phyloP scores from a whole-genome alignment of 1,140 invertebrate species.

The Camponotus floridanus region DNA sequence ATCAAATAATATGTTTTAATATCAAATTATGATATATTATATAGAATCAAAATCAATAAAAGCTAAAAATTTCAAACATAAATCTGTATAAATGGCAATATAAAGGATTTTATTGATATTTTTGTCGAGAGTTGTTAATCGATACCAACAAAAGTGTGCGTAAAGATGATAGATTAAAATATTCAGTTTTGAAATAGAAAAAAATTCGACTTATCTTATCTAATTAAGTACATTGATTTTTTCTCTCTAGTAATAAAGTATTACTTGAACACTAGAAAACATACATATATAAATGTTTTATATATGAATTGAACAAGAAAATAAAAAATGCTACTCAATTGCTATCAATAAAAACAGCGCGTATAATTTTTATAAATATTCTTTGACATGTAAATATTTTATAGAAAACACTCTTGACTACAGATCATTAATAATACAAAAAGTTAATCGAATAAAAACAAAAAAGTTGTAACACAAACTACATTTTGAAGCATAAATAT shows the following conservation, averaged over 20 bases:
- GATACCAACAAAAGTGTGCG: background rate
- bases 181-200: background rate
- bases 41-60: background rate
- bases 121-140: background rate
- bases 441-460: background rate
- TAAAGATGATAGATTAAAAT: background rate
- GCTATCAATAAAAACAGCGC: background rate
- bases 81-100: background rate
- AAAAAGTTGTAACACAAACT: background rate
- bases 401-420: background rate
- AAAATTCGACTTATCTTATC: conserved; percentile 31
- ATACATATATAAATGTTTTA: background rate
- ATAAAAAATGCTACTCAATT: background rate
- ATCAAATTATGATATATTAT: background rate
- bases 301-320: background rate
- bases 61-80: background rate
- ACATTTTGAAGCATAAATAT: background rate
- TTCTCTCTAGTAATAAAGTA: background rate
- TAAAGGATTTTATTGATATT: background rate
- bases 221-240: background rate
- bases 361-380: conserved; percentile 6
- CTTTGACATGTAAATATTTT: background rate
- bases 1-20: background rate
- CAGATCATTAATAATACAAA: background rate
- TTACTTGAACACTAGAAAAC: background rate